Evolutionary conservation across 53 echinoderm and acorn worm species (phyloP).

Genomic region (Antedon mediterranea): DNA sequence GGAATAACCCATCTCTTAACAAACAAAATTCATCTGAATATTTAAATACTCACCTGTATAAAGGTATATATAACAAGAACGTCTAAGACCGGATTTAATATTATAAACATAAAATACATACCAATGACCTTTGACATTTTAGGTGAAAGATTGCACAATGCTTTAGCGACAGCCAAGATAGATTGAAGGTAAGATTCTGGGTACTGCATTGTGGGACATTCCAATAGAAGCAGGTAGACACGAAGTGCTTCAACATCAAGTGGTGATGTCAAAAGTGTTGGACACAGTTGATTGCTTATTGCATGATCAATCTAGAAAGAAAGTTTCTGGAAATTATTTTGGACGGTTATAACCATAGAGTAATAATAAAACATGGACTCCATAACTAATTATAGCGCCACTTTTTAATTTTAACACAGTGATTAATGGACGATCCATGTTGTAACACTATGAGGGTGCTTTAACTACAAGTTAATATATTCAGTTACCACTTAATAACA

Average conservation of each 20-base stretch:
- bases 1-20: no score
- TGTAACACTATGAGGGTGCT: no score
- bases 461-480: no score
- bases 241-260: slow-evolving; percentile 79
- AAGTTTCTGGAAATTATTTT: not conserved
- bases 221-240: slow-evolving; percentile 68
- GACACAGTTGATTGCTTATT: slow-evolving; percentile 29
- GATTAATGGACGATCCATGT: no score
- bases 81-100: not conserved
- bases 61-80: no score
- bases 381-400: no score
- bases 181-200: slow-evolving; percentile 33
- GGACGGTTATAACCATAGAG: no score
- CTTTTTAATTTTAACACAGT: no score
- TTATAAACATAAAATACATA: slow-evolving; percentile 15
- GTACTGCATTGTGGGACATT: slow-evolving; percentile 51
- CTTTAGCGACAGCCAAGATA: slow-evolving; percentile 35
- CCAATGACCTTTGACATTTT: slow-evolving; percentile 67
- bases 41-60: no score
- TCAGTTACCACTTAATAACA: no score
- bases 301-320: slow-evolving; percentile 35
- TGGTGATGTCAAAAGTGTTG: slow-evolving; percentile 71
- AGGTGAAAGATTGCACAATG: slow-evolving; percentile 32
- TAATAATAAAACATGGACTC: no score
- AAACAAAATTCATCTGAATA: no score